phyloP scores from a whole-genome alignment of 2,113 vertebrate species.

The Bubo blakistoni region DNA sequence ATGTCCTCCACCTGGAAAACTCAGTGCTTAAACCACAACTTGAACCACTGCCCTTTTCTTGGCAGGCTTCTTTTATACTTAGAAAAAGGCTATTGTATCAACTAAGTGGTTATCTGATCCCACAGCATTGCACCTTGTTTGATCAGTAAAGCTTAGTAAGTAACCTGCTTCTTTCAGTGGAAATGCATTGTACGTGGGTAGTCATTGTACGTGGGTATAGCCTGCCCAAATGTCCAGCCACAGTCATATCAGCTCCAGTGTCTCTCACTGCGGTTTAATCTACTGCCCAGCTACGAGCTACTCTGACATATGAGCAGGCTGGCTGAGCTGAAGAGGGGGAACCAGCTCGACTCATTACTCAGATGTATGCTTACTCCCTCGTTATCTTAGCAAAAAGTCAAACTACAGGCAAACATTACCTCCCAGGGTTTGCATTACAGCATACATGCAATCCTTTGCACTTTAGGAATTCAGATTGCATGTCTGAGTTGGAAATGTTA shows the following conservation, averaged over 20 bases:
- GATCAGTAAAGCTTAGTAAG: background rate
- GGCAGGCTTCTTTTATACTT: background rate
- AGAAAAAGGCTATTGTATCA: background rate
- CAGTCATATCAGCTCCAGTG: background rate
- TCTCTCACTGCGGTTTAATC: background rate
- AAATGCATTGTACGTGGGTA: background rate
- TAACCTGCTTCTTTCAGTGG: background rate
- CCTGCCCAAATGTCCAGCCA: background rate
- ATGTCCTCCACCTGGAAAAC: background rate
- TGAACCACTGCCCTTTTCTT: background rate
- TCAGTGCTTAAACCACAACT: background rate
- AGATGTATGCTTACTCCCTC: background rate
- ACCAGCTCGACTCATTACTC: background rate
- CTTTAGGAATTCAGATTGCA: slow-evolving; percentile 5
- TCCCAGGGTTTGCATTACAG: background rate
- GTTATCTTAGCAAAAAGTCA: background rate
- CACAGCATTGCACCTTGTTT: background rate
- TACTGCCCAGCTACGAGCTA: background rate
- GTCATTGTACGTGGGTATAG: accelerated
- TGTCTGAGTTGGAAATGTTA: background rate
- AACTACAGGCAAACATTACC: background rate
- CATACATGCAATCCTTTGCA: background rate
- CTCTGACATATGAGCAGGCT: background rate
- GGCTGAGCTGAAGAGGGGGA: background rate
- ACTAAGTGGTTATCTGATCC: background rate